Percentiles rank a stretch among this genome's conserved stretches.
Conservation (phyloP, 2,888 invertebrate genomes). For the Cheilosia soror region DNA sequence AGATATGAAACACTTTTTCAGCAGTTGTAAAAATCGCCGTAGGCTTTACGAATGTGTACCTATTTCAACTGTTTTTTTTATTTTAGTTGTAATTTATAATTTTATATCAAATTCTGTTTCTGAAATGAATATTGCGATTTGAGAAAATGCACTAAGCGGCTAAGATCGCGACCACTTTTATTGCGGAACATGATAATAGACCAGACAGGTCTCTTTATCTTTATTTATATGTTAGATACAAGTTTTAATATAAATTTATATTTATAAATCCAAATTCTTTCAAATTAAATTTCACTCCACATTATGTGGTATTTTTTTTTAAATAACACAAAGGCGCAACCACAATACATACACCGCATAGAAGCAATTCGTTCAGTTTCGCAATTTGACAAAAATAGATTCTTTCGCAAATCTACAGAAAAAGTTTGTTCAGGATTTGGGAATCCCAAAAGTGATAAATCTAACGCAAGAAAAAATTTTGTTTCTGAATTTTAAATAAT, state of each 20-base stretch:
- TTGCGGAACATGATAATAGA: no score
- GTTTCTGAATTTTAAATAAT: background rate
- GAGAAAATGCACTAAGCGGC: no score
- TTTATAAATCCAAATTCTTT: background rate
- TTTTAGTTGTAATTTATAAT: no score
- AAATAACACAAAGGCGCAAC: background rate
- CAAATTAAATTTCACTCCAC: background rate
- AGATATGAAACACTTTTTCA: no score
- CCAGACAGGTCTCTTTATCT: background rate
- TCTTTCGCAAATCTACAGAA: conserved; percentile 24
- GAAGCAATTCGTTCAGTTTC: conserved; percentile 68
- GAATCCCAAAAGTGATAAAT: conserved; percentile 17
- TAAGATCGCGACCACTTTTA: no score
- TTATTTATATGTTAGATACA: background rate
- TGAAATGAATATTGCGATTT: no score
- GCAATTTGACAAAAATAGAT: conserved; percentile 50
- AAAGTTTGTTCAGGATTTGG: conserved; percentile 5
- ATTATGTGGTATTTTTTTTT: background rate
- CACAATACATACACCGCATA: conserved; percentile 41
- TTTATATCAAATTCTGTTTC: no score
- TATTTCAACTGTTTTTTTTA: no score
- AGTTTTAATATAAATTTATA: background rate
- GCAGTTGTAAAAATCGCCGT: no score
- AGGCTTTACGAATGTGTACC: no score
- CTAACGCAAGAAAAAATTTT: no score